Conservation (phyloP, 2,113 vertebrate genomes). For the Halichoeres trimaculatus region DNA sequence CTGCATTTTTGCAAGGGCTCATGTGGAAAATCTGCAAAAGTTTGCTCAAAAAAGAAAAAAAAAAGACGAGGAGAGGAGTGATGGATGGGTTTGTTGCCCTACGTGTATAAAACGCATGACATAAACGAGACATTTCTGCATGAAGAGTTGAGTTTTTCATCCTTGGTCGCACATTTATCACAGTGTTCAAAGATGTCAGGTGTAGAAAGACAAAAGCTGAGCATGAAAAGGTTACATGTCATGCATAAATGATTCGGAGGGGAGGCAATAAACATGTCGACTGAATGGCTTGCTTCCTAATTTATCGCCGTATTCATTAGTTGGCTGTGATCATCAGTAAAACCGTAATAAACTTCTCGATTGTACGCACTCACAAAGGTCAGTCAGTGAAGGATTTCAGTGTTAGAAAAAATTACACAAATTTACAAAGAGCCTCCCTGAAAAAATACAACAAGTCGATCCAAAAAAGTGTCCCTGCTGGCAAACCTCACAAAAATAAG, state of each 20-base stretch:
- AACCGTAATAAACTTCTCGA: slow-evolving; percentile 63
- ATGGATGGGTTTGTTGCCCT: not conserved
- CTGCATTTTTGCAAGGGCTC: slow-evolving; percentile 64
- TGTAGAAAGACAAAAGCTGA: slow-evolving; percentile 58
- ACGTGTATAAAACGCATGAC: slow-evolving; percentile 20
- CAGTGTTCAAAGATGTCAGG: slow-evolving; percentile 76
- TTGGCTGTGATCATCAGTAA: slow-evolving; percentile 64
- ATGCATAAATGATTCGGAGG: slow-evolving; percentile 74
- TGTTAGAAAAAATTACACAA: slow-evolving; percentile 69
- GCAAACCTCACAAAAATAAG: slow-evolving; percentile 50
- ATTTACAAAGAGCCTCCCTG: slow-evolving; percentile 76
- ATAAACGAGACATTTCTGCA: slow-evolving; percentile 12
- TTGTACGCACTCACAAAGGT: slow-evolving; percentile 62
- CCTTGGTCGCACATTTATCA: slow-evolving; percentile 71
- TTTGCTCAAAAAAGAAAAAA: slow-evolving; percentile 9
- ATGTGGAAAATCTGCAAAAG: slow-evolving; percentile 35
- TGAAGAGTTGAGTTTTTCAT: slow-evolving; percentile 21
- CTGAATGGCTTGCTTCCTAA: slow-evolving; percentile 82
- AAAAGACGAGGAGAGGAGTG: slow-evolving; percentile 27
- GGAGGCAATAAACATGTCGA: slow-evolving; percentile 75
- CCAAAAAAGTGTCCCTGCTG: slow-evolving; percentile 57
- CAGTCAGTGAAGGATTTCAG: slow-evolving; percentile 48
- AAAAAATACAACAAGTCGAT: slow-evolving; percentile 60
- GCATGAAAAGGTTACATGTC: slow-evolving; percentile 72
- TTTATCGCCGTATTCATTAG: slow-evolving; percentile 76